Percentiles rank a stretch among this genome's conserved stretches.
phyloP scores from a whole-genome alignment of 2,888 invertebrate genomes.

The Herminia tarsipennalis region DNA sequence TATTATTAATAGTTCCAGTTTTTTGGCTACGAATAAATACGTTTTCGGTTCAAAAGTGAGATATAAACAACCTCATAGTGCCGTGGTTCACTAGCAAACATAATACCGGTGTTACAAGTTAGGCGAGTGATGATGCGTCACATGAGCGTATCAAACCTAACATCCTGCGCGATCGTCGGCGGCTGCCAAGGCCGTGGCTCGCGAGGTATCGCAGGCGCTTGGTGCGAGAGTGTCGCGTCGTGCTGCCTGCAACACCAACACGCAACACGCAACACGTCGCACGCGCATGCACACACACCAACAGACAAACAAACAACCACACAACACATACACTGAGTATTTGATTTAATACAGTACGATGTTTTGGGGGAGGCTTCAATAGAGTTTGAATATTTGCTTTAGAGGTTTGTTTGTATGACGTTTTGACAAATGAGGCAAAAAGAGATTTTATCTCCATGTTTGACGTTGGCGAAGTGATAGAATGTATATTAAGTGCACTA shows the following conservation, averaged over 20 bases:
- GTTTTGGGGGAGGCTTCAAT: no score
- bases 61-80: not conserved
- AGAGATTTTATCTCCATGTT: no score
- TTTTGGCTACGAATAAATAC: no score
- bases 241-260: slow-evolving; percentile 47
- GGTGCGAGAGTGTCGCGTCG: slow-evolving; percentile 42
- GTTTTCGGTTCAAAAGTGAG: not conserved
- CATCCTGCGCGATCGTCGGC: slow-evolving; percentile 40
- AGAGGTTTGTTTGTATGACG: no score
- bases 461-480: no score
- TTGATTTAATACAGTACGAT: no score
- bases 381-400: no score
- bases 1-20: no score
- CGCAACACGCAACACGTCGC: slow-evolving; percentile 14
- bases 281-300: slow-evolving; percentile 7
- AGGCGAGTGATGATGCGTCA: slow-evolving; percentile 13
- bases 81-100: not conserved
- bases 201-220: slow-evolving; percentile 62
- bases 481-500: no score
- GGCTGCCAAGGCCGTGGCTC: slow-evolving; percentile 54
- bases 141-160: slow-evolving; percentile 62
- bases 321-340: no score
- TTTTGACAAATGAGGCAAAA: no score
- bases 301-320: slow-evolving; percentile 7
- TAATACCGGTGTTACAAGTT: slow-evolving; percentile 26